These are phyloP conservation scores for Prinia subflava DNA, from an alignment of 2,113 vertebrate genomes.

Conservation along the genomic window DNA sequence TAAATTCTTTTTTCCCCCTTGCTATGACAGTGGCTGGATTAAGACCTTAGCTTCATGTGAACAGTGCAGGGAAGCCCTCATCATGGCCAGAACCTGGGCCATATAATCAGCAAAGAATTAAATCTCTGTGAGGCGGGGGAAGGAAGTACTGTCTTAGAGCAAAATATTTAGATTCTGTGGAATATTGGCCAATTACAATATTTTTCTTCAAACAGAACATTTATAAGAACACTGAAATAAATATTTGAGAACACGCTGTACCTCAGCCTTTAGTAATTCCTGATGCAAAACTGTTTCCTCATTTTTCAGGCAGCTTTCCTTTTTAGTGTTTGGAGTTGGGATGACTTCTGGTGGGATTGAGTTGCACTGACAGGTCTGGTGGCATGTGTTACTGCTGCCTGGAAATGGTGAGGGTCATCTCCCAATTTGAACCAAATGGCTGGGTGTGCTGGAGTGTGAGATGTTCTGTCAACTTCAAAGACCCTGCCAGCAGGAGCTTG, in stretches of 20 bases:
- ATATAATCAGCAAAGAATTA: background rate
- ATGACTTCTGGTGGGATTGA: background rate
- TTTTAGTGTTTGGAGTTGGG: background rate
- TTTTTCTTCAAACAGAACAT: conserved; percentile 29
- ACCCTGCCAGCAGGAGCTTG: background rate
- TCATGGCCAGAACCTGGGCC: background rate
- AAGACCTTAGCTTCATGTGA: background rate
- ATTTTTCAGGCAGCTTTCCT: background rate
- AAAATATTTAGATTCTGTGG: conserved; percentile 37
- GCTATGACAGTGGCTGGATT: background rate
- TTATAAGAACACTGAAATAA: conserved; percentile 30
- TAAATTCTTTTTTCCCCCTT: background rate
- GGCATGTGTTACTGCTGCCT: accelerated
- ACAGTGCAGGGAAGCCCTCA: background rate
- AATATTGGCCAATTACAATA: conserved; percentile 2
- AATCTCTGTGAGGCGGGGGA: background rate
- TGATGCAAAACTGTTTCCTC: background rate
- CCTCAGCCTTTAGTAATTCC: conserved; percentile 39
- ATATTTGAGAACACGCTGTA: conserved; percentile 5
- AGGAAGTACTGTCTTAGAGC: background rate
- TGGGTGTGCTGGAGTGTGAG: background rate
- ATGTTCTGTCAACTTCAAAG: background rate
- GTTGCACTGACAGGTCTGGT: background rate
- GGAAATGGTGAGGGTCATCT: background rate
- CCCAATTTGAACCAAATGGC: background rate